A percentile compares a stretch with the other conserved stretches of the same genome.
These are phyloP conservation scores for Festucalex cinctus DNA, from an alignment of 2,113 vertebrate species.

Conservation along the genomic window DNA sequence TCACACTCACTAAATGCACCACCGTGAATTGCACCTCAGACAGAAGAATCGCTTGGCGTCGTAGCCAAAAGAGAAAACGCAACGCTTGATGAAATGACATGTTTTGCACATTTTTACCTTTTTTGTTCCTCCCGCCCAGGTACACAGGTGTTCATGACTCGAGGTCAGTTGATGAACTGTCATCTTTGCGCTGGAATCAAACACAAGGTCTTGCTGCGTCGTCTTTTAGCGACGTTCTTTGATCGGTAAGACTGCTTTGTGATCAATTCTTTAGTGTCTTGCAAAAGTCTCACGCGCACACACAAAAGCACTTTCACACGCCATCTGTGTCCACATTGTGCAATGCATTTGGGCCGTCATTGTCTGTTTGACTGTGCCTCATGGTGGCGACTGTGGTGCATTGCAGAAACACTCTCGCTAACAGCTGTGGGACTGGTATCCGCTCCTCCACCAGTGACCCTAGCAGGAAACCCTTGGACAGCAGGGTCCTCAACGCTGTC, in stretches of 20 bases:
- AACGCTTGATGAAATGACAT: not conserved
- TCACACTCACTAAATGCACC: too few species aligned
- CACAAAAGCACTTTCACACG: conserved; percentile 53
- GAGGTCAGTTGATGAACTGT: conserved; percentile 98
- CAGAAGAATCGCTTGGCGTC: not conserved
- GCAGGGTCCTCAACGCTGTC: conserved; percentile 94
- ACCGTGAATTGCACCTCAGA: not conserved
- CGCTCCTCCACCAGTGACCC: conserved; percentile 96
- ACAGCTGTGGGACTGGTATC: conserved; percentile 97
- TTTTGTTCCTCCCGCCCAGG: conserved; percentile 61
- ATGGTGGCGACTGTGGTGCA: conserved; percentile 57
- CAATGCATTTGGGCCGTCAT: conserved; percentile 51
- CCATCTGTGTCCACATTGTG: conserved; percentile 62
- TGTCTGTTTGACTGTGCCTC: conserved; percentile 59
- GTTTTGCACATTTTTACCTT: not conserved
- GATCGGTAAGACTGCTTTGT: conserved; percentile 79
- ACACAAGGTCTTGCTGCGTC: conserved; percentile 93
- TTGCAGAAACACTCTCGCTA: conserved; percentile 92
- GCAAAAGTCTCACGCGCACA: conserved; percentile 25
- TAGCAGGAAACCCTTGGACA: conserved; percentile 95
- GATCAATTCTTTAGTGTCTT: not conserved
- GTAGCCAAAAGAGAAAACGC: not conserved
- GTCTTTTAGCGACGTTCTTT: conserved; percentile 96
- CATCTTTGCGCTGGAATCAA: conserved; percentile 96
- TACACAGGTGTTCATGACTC: conserved; percentile 94